phyloP scores from a whole-genome alignment of 2,113 vertebrate species.

The Sylvietta virens region DNA sequence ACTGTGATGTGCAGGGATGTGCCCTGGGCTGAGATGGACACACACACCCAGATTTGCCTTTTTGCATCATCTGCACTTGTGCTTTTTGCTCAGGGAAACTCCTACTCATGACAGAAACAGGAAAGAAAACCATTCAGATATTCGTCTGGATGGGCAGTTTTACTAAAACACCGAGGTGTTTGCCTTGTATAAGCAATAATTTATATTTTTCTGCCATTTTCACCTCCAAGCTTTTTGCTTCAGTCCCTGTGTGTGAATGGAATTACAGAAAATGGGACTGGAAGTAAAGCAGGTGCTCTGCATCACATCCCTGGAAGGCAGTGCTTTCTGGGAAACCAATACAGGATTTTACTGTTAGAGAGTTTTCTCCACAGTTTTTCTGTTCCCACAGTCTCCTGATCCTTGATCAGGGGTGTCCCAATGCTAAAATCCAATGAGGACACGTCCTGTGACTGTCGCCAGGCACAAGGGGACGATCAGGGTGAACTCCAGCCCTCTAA shows the following conservation, averaged over 20 bases:
- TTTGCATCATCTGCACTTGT: not conserved
- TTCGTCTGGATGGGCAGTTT: not conserved
- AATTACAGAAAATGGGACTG: not conserved
- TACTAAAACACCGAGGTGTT: not conserved
- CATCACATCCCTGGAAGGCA: not conserved
- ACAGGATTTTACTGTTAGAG: accelerated
- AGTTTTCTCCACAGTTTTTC: not conserved
- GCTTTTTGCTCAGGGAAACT: not conserved
- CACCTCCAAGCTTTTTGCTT: not conserved
- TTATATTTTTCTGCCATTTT: not conserved
- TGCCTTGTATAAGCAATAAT: not conserved
- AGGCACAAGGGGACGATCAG: constrained; percentile 75
- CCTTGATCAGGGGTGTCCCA: constrained; percentile 14
- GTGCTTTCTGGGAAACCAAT: accelerated
- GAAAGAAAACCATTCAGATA: not conserved
- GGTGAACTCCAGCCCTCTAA: constrained; percentile 75
- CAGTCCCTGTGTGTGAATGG: not conserved
- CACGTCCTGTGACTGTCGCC: constrained; percentile 53
- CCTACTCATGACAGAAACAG: not conserved
- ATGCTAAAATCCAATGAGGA: constrained; percentile 69
- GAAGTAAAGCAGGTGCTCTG: not conserved
- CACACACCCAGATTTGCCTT: not conserved
- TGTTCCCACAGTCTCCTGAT: not conserved
- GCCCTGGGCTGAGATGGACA: not conserved
- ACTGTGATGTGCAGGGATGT: not conserved